Conservation (phyloP, 2,888 invertebrate genomes). For the Eudemis profundana region DNA sequence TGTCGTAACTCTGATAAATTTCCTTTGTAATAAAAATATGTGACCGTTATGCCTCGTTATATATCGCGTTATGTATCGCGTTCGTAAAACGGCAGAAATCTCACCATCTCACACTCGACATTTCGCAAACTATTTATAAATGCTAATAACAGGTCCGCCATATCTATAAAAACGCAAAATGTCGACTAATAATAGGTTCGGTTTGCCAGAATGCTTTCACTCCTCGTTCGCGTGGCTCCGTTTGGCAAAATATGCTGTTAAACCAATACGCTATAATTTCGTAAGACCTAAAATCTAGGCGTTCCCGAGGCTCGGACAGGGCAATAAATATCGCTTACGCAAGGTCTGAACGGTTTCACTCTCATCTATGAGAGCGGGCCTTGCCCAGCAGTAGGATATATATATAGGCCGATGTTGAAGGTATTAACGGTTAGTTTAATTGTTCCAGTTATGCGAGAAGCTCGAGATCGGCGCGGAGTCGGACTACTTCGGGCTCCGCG, state of each 20-base stretch:
- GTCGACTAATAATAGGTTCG: slow-evolving; percentile 48
- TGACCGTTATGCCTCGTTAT: background rate
- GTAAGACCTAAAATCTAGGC: slow-evolving; percentile 19
- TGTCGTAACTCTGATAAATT: slow-evolving; percentile 13
- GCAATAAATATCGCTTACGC: slow-evolving; percentile 6
- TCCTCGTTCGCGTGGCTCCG: slow-evolving; percentile 30
- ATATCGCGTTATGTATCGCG: slow-evolving; percentile 5
- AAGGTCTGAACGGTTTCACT: background rate
- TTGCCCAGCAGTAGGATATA: no score
- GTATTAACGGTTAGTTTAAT: slow-evolving; percentile 40
- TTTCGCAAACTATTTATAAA: slow-evolving; percentile 36
- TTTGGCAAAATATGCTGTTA: slow-evolving; percentile 19
- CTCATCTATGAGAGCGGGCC: no score
- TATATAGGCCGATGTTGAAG: no score
- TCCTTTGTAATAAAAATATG: slow-evolving; percentile 12
- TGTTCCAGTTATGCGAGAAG: slow-evolving; percentile 91
- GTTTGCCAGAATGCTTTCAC: slow-evolving; percentile 47
- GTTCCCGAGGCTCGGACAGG: slow-evolving; percentile 2
- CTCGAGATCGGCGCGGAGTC: slow-evolving; percentile 93
- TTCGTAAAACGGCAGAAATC: slow-evolving; percentile 5
- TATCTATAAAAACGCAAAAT: slow-evolving; percentile 45
- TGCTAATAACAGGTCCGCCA: slow-evolving; percentile 33
- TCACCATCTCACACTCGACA: slow-evolving; percentile 2
- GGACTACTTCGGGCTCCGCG: slow-evolving; percentile 95
- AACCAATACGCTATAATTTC: slow-evolving; percentile 16